Conservation (phyloP, 2,113 vertebrate species). For the Spermophilus dauricus region DNA sequence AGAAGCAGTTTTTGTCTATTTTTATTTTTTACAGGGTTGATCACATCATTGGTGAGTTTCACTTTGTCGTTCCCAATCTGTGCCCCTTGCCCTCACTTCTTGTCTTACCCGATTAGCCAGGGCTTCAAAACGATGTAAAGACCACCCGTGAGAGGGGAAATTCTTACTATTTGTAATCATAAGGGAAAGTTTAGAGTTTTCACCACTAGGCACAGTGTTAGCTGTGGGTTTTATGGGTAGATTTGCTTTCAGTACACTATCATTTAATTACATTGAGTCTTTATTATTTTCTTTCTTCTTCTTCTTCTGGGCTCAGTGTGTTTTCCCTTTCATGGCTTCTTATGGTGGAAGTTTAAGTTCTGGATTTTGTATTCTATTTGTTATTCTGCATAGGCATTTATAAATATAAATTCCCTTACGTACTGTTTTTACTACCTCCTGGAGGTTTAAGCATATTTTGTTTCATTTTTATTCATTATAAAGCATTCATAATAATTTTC, state of each 20-base stretch:
- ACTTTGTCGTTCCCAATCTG: too few species aligned
- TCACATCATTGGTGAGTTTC: too few species aligned
- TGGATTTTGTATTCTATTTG: background rate
- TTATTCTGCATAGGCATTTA: background rate
- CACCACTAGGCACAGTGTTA: too few species aligned
- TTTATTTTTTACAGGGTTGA: too few species aligned
- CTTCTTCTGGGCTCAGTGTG: background rate
- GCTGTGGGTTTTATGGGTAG: too few species aligned
- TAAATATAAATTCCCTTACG: background rate
- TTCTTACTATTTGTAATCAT: accelerated
- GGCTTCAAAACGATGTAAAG: background rate
- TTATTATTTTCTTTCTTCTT: background rate
- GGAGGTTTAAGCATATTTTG: background rate
- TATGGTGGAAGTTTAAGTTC: background rate
- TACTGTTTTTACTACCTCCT: background rate
- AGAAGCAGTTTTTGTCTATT: too few species aligned
- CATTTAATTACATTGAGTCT: background rate
- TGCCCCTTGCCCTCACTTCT: background rate
- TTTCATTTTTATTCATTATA: background rate
- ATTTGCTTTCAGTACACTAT: background rate
- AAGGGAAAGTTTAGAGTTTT: background rate
- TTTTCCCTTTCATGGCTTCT: background rate
- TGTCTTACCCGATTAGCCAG: background rate
- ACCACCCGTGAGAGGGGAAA: background rate
- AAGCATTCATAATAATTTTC: background rate